These are phyloP conservation scores for Diaprepes abbreviatus DNA, from an alignment of 2,888 invertebrate genomes.

Conservation along the genomic window DNA sequence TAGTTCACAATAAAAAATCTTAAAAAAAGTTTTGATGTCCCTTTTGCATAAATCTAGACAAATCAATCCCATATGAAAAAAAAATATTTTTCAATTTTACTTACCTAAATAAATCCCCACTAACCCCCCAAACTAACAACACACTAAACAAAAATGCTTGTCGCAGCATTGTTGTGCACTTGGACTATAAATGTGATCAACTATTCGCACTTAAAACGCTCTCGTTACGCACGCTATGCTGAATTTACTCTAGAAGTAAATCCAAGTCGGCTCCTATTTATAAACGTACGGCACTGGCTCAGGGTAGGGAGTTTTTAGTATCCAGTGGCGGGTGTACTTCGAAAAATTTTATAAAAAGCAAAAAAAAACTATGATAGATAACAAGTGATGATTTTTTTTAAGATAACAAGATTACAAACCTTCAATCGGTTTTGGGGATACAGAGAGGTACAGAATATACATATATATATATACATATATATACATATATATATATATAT, in stretches of 20 bases:
- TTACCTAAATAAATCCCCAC: conserved; percentile 42
- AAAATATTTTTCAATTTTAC: neutral
- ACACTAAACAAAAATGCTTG: conserved; percentile 40
- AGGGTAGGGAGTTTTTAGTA: conserved; percentile 19
- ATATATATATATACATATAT: too few species aligned
- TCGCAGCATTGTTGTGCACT: conserved; percentile 44
- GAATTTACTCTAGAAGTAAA: conserved; percentile 28
- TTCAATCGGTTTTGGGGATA: too few species aligned
- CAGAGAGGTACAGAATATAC: too few species aligned
- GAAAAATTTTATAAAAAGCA: too few species aligned
- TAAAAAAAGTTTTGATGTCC: too few species aligned
- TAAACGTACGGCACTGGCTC: conserved; percentile 30
- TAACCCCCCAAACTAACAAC: conserved; percentile 37
- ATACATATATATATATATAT: conserved; percentile 1
- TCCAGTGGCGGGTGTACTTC: conserved; percentile 25
- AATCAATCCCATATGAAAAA: too few species aligned
- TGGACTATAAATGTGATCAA: conserved; percentile 21
- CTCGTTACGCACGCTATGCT: conserved; percentile 22
- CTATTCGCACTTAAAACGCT: conserved; percentile 1
- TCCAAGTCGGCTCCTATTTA: conserved; percentile 17
- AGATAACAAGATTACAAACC: too few species aligned
- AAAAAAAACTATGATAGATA: too few species aligned
- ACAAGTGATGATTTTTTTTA: too few species aligned
- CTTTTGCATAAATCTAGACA: too few species aligned
- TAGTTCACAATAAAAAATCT: too few species aligned